Base-by-base conservation (phyloP, 2,797 vertebrate species). In the Mormyrus proboscirostris region DNA sequence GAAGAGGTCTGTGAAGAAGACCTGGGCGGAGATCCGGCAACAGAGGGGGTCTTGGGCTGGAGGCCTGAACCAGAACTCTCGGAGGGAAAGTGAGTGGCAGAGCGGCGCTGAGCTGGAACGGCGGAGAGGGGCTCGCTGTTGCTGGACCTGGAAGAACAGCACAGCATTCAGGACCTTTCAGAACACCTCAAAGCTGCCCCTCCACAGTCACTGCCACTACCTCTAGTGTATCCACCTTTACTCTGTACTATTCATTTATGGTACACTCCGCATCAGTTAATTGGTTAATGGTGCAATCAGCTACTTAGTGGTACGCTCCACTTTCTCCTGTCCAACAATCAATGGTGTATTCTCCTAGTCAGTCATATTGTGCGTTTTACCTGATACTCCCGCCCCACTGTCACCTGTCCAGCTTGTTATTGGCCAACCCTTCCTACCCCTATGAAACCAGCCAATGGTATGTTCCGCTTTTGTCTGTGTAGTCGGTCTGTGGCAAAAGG, bases 31-130 rank as follows among this genome's bases (percentile, higher is more conserved):
- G 94, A 99, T 99, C 94, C 97, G 98, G 90, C 98, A 99, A 94
- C 98, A 99, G 95, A 95, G 98, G 90, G 99, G 98, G 98, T 99
- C 98, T 41, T 99, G 98, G 98, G 98, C 98, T 0, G 98, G 98
- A 0, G 98, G 98, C 82, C 95, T 99, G 89, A 98, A 98, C 94
- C 98, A 98, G 79, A 96, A 96, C 33, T 98, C 98, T 93, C 97
- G 95, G 90, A 94, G 95, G 92, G 95, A 96, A 93, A 96, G 96
- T 96, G 92, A 96, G 96, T 95, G 12, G 16, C 6, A 12, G 14
- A 53, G 51, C 47, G 3, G 38, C 25, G 22, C n/a, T 19, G 44
- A 50, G 41, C 82, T 51, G 82, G 49, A 25, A 49, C 49, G 9
- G 82, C 82, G 2, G n/a, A 57, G 47, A 76, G 22, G 44, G 83